phyloP scores from a whole-genome alignment of 2,888 invertebrate genomes.

The Phyto melanocephala region DNA sequence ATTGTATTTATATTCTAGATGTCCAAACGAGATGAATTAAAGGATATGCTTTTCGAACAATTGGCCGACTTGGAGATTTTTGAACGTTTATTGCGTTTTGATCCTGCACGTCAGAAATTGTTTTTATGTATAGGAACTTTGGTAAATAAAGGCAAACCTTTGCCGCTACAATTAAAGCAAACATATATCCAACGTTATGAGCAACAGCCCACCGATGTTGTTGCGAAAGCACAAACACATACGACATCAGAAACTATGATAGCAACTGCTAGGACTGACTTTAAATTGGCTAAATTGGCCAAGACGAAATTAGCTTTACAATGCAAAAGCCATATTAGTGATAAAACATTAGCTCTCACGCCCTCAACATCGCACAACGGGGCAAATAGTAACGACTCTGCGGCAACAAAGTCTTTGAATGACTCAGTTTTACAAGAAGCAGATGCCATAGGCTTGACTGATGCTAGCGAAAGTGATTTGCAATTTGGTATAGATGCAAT shows the following conservation, averaged over 20 bases:
- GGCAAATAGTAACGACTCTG: neutral
- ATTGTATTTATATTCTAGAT: conserved; percentile 71
- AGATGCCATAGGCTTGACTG: neutral
- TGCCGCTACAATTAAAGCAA: conserved; percentile 73
- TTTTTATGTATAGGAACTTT: conserved; percentile 74
- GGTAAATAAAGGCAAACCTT: conserved; percentile 72
- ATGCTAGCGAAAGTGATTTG: conserved; percentile 26
- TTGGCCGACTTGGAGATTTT: conserved; percentile 76
- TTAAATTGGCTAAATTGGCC: conserved; percentile 53
- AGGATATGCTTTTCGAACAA: conserved; percentile 75
- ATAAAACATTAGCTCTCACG: neutral
- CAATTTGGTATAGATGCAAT: conserved; percentile 70
- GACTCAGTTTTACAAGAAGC: conserved; percentile 11
- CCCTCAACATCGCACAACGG: neutral
- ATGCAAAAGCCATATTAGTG: conserved; percentile 37
- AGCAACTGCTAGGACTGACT: conserved; percentile 52
- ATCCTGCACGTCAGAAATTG: conserved; percentile 76
- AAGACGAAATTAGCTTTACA: conserved; percentile 51
- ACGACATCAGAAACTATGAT: conserved; percentile 7
- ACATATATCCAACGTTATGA: conserved; percentile 70
- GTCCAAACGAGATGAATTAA: conserved; percentile 72
- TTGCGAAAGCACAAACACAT: conserved; percentile 27
- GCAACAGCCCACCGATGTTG: conserved; percentile 49
- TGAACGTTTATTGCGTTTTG: conserved; percentile 73
- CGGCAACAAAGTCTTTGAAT: neutral